A percentile compares a stretch with the other conserved stretches of the same genome.
phyloP scores from a whole-genome alignment of 2,113 vertebrate species.

The Taxidea taxus region DNA sequence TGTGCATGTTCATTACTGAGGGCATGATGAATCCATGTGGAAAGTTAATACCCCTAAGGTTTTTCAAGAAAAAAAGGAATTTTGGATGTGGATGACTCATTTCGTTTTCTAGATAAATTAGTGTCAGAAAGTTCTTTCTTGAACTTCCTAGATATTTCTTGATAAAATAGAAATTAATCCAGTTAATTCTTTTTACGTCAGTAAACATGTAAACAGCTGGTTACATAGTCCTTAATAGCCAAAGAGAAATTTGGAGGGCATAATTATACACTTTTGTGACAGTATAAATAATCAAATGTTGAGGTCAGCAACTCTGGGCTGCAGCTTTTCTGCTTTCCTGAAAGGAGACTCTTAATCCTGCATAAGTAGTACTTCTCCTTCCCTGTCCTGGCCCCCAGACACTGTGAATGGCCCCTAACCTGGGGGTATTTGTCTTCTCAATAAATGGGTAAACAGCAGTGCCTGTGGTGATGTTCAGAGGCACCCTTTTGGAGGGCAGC shows the following conservation, averaged over 20 bases:
- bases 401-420: too few species aligned
- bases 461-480: not conserved
- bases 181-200: not conserved
- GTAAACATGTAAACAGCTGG: not conserved
- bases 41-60: not conserved
- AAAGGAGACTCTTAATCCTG: not conserved
- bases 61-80: not conserved
- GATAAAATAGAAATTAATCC: not conserved
- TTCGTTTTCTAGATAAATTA: not conserved
- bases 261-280: not conserved
- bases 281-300: not conserved
- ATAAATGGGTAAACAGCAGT: not conserved
- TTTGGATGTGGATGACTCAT: not conserved
- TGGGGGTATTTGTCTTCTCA: not conserved
- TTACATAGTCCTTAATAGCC: not conserved
- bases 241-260: not conserved
- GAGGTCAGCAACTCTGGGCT: not conserved
- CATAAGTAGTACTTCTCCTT: not conserved
- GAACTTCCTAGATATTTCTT: not conserved
- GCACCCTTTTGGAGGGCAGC: not conserved
- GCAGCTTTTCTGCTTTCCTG: not conserved
- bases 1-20: not conserved
- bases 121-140: not conserved
- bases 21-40: not conserved
- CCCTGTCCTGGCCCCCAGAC: not conserved